Base-by-base conservation (phyloP, 2,797 vertebrate species). In the Psittacula echo region DNA sequence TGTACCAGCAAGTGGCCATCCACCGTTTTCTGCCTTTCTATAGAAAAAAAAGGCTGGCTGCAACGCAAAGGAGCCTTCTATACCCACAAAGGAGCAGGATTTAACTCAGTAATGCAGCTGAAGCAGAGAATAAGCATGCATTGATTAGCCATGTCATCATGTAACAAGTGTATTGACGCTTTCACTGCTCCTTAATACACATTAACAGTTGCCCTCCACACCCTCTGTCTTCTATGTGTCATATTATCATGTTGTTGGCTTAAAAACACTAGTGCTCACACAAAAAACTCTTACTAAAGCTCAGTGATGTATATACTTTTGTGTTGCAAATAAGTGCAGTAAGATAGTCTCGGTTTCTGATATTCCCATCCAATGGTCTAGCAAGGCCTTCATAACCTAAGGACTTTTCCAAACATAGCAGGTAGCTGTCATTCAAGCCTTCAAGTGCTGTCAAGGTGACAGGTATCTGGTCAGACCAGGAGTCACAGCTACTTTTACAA, bases 401-500 rank as follows among this genome's bases (percentile, higher is more conserved):
- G 37, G 60, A 47, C n/a, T 90, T 87, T 34, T 72, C 30, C 29
- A 90, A 78, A 70, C 71, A 5, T 9, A 75, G 47, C 34, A 77
- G 72, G 51, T 42, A 44, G 34, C 34, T 47, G 4, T 51, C 51
- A 91, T 85, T 91, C 32, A 77, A 91, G 71, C 65, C 54, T 50
- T 56, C 70, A 44, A 37, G 27, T 68, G 19, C 77, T 86, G 70
- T 90, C 91, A 90, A 75, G 44, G 60, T 47, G 77, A 82, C 71
- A 74, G 80, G 48, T 70, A 41, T 39, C 62, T 82, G 70, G 42
- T 78, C 56, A 92, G 91, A 91, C 37, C 62, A 84, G 41, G 73
- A 95, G 56, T 85, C 90, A 90, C 85, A 89, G 58, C 85, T 89
- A 45, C 80, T 85, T 90, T 67, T 84, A 79, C 88, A 88, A 32